phyloP scores from a whole-genome alignment of 1,140 invertebrate species.

The Pseudoatta argentina region DNA sequence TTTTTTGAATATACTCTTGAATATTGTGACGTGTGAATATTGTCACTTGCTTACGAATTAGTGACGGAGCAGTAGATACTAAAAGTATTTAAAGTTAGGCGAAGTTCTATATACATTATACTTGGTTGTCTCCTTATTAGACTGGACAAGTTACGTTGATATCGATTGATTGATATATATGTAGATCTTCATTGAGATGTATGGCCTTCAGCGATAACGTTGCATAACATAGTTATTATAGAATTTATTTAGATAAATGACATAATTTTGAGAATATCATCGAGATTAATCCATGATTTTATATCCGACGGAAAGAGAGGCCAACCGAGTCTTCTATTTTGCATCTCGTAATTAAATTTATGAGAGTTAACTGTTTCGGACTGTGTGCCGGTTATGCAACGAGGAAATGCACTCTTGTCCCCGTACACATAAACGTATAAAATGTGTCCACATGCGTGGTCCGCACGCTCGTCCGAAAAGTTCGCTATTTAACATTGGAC shows the following conservation, averaged over 20 bases:
- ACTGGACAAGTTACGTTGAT: too few species aligned
- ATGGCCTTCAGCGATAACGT: neutral
- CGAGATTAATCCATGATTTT: constrained; percentile 47
- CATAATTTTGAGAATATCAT: constrained; percentile 17
- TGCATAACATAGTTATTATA: constrained; percentile 22
- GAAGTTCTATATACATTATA: too few species aligned
- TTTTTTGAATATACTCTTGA: too few species aligned
- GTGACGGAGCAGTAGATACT: too few species aligned
- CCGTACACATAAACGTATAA: constrained; percentile 34
- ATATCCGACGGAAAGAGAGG: constrained; percentile 2
- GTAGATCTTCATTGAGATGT: too few species aligned
- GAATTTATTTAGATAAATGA: constrained; percentile 11
- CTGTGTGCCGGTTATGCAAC: constrained; percentile 31
- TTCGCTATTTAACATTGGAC: constrained; percentile 55
- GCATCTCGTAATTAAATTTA: constrained; percentile 67
- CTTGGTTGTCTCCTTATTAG: too few species aligned
- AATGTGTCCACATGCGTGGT: constrained; percentile 45
- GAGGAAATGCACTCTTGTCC: constrained; percentile 65
- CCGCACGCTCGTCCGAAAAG: constrained; percentile 30
- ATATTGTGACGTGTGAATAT: too few species aligned
- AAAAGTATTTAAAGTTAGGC: too few species aligned
- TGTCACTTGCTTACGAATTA: too few species aligned
- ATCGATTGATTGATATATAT: neutral
- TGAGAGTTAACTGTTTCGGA: constrained; percentile 67
- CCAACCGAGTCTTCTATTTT: constrained; percentile 41